Evolutionary conservation across 2,113 vertebrate species (phyloP).

Genomic region (Phrynosoma blainvillii): DNA sequence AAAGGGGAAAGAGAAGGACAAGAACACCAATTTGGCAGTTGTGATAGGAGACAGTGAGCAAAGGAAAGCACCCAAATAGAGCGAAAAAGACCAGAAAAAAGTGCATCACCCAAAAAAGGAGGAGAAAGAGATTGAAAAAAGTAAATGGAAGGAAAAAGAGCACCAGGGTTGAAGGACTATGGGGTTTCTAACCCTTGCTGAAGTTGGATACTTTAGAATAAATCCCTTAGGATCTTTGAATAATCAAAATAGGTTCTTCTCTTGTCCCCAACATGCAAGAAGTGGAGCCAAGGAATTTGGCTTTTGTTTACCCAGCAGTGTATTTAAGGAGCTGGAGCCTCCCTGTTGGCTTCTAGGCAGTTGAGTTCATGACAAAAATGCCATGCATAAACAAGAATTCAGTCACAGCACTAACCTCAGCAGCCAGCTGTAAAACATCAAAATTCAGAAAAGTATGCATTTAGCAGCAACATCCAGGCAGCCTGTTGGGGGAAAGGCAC

Average conservation of each 20-base stretch:
- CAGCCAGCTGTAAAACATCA: slow-evolving; percentile 22
- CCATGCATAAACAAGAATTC: slow-evolving; percentile 46
- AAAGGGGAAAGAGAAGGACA: too few species aligned
- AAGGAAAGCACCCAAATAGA: too few species aligned
- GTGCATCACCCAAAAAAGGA: too few species aligned
- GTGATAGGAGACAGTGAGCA: too few species aligned
- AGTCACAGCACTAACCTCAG: slow-evolving; percentile 40
- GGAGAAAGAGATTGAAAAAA: too few species aligned
- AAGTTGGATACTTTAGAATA: neutral
- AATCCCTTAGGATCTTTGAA: slow-evolving; percentile 17
- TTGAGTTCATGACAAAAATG: slow-evolving; percentile 50
- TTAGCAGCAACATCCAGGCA: slow-evolving; percentile 8
- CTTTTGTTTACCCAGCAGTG: slow-evolving; percentile 53
- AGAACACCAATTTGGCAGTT: too few species aligned
- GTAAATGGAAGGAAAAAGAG: neutral
- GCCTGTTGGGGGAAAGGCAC: neutral
- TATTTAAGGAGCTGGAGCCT: slow-evolving; percentile 57
- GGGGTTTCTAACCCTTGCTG: neutral
- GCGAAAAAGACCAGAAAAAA: too few species aligned
- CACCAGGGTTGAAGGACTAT: too few species aligned
- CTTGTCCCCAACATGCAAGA: slow-evolving; percentile 29
- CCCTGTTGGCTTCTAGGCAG: slow-evolving; percentile 36
- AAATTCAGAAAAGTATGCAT: slow-evolving; percentile 12
- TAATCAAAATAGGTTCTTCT: slow-evolving; percentile 27
- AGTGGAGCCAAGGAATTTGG: slow-evolving; percentile 56